Percentiles rank a stretch among this genome's conserved stretches.
phyloP scores from a whole-genome alignment of 1,140 invertebrate species.

The Drosophila sp. region DNA sequence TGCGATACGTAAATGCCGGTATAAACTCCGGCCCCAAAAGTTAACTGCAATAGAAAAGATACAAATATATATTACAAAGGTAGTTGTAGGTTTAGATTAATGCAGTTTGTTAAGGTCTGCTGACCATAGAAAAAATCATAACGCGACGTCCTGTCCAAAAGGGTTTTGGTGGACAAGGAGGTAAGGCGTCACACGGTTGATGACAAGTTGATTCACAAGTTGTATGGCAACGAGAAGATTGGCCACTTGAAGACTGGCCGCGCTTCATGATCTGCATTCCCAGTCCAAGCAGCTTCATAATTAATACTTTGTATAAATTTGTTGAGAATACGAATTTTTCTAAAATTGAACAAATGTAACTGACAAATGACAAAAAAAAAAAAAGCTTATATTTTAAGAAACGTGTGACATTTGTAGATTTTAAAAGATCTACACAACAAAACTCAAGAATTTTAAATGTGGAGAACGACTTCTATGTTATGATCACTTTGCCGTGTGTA shows the following conservation, averaged over 20 bases:
- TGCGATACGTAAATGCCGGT: constrained; percentile 92
- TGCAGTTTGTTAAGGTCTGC: no score
- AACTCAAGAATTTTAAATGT: neutral
- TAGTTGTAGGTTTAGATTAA: no score
- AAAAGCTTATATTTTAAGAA: neutral
- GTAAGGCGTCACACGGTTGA: constrained; percentile 21
- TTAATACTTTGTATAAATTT: constrained; percentile 8
- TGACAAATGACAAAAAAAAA: constrained; percentile 6
- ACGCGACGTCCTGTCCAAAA: constrained; percentile 43
- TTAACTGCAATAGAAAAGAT: constrained; percentile 86
- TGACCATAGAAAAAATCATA: constrained; percentile 52
- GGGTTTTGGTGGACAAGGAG: constrained; percentile 50
- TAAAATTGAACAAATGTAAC: neutral
- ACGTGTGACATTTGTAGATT: neutral
- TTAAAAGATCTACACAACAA: neutral
- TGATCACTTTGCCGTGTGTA: no score
- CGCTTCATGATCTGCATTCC: constrained; percentile 47
- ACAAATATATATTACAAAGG: constrained; percentile 6
- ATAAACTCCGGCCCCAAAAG: constrained; percentile 91
- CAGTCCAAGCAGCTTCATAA: constrained; percentile 59
- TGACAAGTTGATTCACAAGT: constrained; percentile 1
- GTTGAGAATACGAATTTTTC: constrained; percentile 4
- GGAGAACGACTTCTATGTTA: no score
- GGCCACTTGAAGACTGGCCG: neutral
- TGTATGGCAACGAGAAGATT: neutral